Evolutionary conservation across 2,797 vertebrate genomes (phyloP), one percentile per base, ranked within the genome.

Genomic region (Aeoliscus strigatus): DNA sequence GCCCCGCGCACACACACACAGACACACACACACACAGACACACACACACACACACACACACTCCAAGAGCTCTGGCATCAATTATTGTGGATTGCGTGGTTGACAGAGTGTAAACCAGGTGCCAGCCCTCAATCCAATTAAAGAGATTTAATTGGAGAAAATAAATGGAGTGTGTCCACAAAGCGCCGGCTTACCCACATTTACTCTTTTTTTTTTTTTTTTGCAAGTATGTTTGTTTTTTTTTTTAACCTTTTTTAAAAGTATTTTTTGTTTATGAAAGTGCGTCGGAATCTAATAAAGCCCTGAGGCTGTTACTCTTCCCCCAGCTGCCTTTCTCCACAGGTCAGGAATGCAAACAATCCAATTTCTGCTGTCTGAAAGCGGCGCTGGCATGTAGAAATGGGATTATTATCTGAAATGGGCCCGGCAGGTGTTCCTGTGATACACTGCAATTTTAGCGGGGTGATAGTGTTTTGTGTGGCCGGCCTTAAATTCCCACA

Each of bases 21-120:
- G 40, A 27, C 42, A 39, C 37, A 52, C 36, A 28, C 30, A 39
- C 46, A 42, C 37, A 52, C 17, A 32, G 49, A 42, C 30, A 42
- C 51, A 48, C 34, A 38, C 44, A 36, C 46, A 33, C 42, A 26
- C 47, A 15, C 57, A 50, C 30, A 41, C 69, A 60, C 58, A 50
- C 62, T 35, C 54, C 11, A 7, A n/a, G 4, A 6, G 51, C 76
- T 55, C 62, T 57, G 62, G 63, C 80, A 82, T 86, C 80, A 80
- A 77, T 85, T 83, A 84, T 69, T 73, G 80, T 77, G 77, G 71
- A 73, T 62, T 76, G 77, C 51, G 74, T 80, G 84, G 78, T 79
- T 81, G 84, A 82, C 79, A 77, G 80, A 82, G 79, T 84, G 80
- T 85, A 80, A 83, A 84, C 81, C 83, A 86, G 85, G 82, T 85